phyloP scores from a whole-genome alignment of 2,113 vertebrate genomes.

The Anarrhichthys ocellatus region DNA sequence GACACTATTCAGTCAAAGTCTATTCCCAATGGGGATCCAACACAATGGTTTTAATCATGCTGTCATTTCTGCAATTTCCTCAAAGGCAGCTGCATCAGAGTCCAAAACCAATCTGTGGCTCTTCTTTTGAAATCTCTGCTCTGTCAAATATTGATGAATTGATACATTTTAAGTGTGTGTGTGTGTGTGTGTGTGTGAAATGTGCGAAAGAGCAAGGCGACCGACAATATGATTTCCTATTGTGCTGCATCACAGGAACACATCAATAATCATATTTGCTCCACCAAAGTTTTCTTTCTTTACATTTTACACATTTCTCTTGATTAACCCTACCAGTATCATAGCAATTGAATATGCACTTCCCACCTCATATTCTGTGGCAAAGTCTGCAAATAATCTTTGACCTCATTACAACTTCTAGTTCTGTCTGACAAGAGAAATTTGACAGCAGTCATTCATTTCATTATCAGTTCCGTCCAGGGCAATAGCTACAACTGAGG shows the following conservation, averaged over 20 bases:
- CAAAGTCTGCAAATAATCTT: slow-evolving; percentile 1
- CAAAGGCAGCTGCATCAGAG: slow-evolving; percentile 17
- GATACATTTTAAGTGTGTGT: background rate
- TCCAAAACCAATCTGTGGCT: slow-evolving; percentile 1
- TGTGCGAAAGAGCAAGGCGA: background rate
- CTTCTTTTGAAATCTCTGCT: slow-evolving; percentile 16
- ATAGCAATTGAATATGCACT: background rate
- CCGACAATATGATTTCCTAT: slow-evolving; percentile 1
- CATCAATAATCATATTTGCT: slow-evolving; percentile 14
- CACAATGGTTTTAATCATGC: slow-evolving; percentile 42
- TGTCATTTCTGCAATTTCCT: slow-evolving; percentile 40
- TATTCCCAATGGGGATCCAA: slow-evolving; percentile 21
- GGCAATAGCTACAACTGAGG: background rate
- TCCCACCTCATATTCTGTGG: background rate
- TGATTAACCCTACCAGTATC: background rate
- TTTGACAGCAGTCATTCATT: background rate
- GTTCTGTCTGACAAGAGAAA: background rate
- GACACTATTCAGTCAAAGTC: slow-evolving; percentile 28
- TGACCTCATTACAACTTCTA: background rate
- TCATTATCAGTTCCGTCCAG: background rate
- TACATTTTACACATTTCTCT: background rate
- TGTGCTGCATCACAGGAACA: background rate
- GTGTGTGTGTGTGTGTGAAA: slow-evolving; percentile 11
- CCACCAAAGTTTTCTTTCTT: background rate
- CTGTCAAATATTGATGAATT: slow-evolving; percentile 13